Evolutionary conservation across 2,797 vertebrate species (phyloP).

Genomic region (Lepidocolaptes lacrymiger): DNA sequence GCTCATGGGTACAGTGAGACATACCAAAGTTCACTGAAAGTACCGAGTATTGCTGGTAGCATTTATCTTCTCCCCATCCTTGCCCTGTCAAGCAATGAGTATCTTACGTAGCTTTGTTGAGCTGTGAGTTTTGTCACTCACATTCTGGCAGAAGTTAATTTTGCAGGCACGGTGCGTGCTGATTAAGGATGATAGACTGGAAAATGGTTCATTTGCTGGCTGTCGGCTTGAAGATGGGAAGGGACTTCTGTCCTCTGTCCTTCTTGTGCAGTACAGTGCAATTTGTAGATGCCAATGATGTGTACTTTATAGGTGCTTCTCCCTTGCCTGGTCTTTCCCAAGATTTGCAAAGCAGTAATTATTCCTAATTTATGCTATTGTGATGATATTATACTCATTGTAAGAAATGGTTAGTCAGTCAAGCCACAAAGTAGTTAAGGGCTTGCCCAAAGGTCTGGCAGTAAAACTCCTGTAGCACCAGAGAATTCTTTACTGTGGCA

Average conservation of each 20-base stretch:
- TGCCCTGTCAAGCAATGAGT: background rate
- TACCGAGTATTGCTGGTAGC: background rate
- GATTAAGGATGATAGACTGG: background rate
- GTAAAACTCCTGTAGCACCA: background rate
- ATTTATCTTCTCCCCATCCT: background rate
- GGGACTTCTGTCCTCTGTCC: background rate
- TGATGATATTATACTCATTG: fast-evolving
- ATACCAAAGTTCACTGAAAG: background rate
- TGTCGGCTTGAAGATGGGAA: background rate
- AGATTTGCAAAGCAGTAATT: background rate
- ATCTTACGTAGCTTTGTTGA: background rate
- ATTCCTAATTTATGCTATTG: background rate
- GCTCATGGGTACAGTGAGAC: background rate
- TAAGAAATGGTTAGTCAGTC: background rate
- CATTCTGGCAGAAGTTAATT: background rate
- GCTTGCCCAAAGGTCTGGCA: background rate
- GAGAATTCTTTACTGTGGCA: background rate
- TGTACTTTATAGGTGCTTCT: background rate
- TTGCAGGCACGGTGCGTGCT: background rate
- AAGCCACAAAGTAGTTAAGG: background rate
- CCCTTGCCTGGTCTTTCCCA: background rate
- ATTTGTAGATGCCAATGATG: background rate
- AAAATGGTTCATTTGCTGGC: background rate
- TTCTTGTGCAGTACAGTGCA: background rate
- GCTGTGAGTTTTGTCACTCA: background rate